phyloP scores from a whole-genome alignment of 2,113 vertebrate species.

The Progne subis region DNA sequence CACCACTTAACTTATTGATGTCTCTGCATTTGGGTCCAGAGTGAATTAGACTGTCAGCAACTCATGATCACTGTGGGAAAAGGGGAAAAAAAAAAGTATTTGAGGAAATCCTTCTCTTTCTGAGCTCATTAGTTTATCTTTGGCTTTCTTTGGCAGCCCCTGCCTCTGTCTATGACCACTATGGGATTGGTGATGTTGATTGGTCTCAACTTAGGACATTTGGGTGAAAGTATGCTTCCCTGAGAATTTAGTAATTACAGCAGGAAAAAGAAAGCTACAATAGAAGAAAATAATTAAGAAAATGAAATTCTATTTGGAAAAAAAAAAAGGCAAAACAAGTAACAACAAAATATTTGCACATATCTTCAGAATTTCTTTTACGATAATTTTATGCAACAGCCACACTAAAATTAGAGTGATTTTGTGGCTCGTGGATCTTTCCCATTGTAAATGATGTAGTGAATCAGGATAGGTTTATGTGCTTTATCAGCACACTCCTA shows the following conservation, averaged over 20 bases:
- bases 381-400: background rate
- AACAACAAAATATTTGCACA: fast-evolving
- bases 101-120: background rate
- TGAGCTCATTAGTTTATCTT: background rate
- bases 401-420: background rate
- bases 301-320: background rate
- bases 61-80: background rate
- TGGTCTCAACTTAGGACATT: background rate
- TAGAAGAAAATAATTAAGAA: background rate
- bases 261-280: background rate
- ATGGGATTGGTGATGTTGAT: background rate
- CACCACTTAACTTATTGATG: background rate
- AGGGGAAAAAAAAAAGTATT: fast-evolving
- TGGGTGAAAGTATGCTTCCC: background rate
- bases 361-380: background rate
- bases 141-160: background rate
- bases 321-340: background rate
- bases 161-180: background rate
- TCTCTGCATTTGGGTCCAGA: background rate
- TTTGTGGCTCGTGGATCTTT: background rate
- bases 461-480: background rate
- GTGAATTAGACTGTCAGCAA: background rate
- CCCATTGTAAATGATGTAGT: background rate
- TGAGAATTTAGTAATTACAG: background rate
- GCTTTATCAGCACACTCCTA: background rate